Evolutionary conservation across 2,113 vertebrate species (phyloP), one percentile per base, ranked within the genome.

Genomic region (Abramis brama): DNA sequence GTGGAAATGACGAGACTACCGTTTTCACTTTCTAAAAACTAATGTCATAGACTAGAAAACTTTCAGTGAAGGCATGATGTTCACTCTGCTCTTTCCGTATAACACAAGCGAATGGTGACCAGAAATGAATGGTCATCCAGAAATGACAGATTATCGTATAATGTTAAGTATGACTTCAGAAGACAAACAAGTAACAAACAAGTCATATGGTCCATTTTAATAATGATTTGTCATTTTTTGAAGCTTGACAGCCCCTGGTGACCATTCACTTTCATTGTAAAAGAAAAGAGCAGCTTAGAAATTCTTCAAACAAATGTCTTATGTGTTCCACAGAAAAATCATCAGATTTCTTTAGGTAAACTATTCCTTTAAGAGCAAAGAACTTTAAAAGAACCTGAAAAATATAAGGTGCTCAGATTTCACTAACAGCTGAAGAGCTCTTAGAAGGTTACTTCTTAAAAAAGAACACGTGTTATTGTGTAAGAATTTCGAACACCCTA

Each of bases 401-500:
- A 23, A 36, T 59, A 2, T 23, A 30, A 36, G 50, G 27, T 57
- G 27, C 5, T 59, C 76, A 60, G 52, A 79, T 62, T 8, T 60
- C 77, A 62, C 9, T 4, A 55, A 33, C 33, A 55, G 33, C 33
- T 15, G 15, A 85, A 50, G 74, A n/a, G 39, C n/a, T 74, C 11
- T 74, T 74, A 30, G 6, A 62, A 11, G 55, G 55, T 59, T 47
- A 59, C 39, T 25, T 15, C 30, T 30, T 59, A 9, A 68, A 85
- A 60, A 79, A 79, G 23, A 60, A 55, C 27, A 43, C 15, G 1
- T 11, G 0, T 50, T 62, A 55, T 86, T 84, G 59, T 81, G 50
- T 73, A 79, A 74, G 70, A 71, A 74, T 81, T 86, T 80, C 10
- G n/a, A 87, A 77, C 33, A 62, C 57, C 57, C 52, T 73, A 45